These are phyloP conservation scores for Frieseomelitta varia DNA, from an alignment of 1,140 invertebrate species.

Conservation along the genomic window DNA sequence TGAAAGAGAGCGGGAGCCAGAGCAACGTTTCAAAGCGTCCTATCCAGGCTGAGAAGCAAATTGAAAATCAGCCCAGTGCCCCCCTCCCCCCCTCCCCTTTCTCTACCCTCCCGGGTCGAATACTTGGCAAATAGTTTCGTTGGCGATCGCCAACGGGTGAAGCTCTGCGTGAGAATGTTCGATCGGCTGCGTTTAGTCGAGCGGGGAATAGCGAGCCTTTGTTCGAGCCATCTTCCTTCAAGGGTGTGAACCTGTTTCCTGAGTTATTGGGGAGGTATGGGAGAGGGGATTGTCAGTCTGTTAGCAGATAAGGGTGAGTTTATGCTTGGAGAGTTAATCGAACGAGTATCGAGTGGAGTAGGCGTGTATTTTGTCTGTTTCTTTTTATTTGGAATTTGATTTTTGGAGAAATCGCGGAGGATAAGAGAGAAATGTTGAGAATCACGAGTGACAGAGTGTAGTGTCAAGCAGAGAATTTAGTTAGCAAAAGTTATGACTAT, in stretches of 20 bases:
- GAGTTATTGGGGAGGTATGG: background rate
- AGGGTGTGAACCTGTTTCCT: background rate
- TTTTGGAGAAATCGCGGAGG: background rate
- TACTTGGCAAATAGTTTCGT: slow-evolving; percentile 58
- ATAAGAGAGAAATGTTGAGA: background rate
- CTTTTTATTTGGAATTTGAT: background rate
- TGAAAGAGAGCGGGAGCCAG: background rate
- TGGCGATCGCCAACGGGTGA: background rate
- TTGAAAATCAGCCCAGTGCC: slow-evolving; percentile 60
- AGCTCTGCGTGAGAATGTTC: slow-evolving; percentile 22
- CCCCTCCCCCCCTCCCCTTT: too few species aligned
- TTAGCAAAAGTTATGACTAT: too few species aligned
- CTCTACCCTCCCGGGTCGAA: background rate
- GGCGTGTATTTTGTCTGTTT: background rate
- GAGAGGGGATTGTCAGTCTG: background rate
- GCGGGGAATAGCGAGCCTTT: background rate
- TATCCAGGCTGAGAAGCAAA: slow-evolving; percentile 31
- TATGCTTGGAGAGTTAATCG: background rate
- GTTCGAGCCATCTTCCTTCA: background rate
- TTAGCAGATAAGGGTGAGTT: background rate
- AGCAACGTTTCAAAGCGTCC: slow-evolving; percentile 12
- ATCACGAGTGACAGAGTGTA: too few species aligned
- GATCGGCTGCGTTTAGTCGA: slow-evolving; percentile 31
- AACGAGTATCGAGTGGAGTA: background rate
- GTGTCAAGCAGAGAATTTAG: too few species aligned